Evolutionary conservation across 1,140 invertebrate genomes (phyloP).

Genomic region (Lordiphosa clarofinis): DNA sequence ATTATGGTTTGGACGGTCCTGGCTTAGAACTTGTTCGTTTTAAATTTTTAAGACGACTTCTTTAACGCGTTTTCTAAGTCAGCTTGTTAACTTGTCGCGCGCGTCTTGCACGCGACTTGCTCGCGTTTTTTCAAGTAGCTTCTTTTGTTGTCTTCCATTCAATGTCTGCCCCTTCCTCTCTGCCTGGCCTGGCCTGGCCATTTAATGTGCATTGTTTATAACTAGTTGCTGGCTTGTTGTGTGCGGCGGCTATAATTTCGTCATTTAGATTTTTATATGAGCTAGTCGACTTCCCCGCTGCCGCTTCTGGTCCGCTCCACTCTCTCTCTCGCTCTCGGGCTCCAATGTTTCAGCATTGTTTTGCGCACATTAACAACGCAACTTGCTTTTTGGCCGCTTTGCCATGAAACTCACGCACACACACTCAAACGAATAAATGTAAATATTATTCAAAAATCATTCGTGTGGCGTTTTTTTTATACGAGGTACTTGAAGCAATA

Average conservation of each 20-base stretch:
- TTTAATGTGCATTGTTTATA: constrained; percentile 67
- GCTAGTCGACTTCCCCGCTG: constrained; percentile 12
- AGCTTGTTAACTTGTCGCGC: no score
- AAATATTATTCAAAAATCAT: constrained; percentile 70
- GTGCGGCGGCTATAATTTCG: constrained; percentile 50
- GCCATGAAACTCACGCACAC: constrained; percentile 28
- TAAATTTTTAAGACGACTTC: no score
- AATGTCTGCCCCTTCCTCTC: constrained; percentile 7
- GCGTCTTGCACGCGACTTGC: constrained; percentile 14
- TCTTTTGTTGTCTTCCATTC: constrained; percentile 6
- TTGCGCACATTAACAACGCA: constrained; percentile 63
- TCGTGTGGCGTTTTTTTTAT: constrained; percentile 40
- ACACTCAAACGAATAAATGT: constrained; percentile 45
- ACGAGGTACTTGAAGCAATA: constrained; percentile 11
- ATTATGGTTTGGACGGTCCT: no score
- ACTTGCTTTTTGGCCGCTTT: constrained; percentile 54
- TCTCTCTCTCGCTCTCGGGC: constrained; percentile 1
- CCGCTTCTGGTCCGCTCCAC: not conserved
- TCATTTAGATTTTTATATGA: constrained; percentile 57
- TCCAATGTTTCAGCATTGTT: constrained; percentile 48
- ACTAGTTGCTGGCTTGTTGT: constrained; percentile 7
- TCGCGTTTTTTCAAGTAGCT: constrained; percentile 1
- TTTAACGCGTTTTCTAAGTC: no score
- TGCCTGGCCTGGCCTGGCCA: constrained; percentile 34
- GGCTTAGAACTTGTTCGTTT: no score